Percentiles rank a stretch among this genome's conserved stretches.
These are phyloP conservation scores for Tetranychus truncatus DNA, from an alignment of 2,888 invertebrate species.

Conservation along the genomic window DNA sequence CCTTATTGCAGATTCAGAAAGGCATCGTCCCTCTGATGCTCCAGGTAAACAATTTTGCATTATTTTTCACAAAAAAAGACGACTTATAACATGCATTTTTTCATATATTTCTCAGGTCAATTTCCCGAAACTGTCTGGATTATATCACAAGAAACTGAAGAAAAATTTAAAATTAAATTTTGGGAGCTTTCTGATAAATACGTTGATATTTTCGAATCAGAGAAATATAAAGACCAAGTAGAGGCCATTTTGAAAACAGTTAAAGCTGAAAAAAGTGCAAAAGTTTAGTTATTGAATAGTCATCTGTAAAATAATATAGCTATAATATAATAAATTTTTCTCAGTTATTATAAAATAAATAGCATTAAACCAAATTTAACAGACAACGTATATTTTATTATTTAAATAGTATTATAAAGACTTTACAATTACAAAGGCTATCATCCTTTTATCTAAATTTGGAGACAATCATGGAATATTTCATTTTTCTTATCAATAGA, in stretches of 20 bases:
- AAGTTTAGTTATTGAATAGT: too few relatives aligned
- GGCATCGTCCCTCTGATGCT: slow-evolving; percentile 38
- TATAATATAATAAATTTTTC: too few relatives aligned
- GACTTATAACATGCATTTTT: not conserved
- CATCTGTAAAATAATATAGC: too few relatives aligned
- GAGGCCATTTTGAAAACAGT: not conserved
- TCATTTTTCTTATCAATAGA: too few relatives aligned
- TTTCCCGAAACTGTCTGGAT: slow-evolving; percentile 18
- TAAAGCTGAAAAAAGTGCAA: not conserved
- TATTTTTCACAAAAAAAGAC: not conserved
- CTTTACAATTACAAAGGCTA: too few relatives aligned
- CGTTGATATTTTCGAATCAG: slow-evolving; percentile 13
- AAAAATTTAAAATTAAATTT: slow-evolving; percentile 17
- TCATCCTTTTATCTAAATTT: too few relatives aligned
- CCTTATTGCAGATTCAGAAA: slow-evolving; percentile 47
- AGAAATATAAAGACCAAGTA: not conserved
- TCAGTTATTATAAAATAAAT: too few relatives aligned
- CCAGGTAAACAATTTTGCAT: slow-evolving; percentile 10
- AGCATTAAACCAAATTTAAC: too few relatives aligned
- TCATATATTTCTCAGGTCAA: not conserved
- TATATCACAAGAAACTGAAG: slow-evolving; percentile 13
- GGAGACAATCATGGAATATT: too few relatives aligned
- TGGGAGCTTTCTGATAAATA: slow-evolving; percentile 21
- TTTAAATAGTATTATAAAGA: too few relatives aligned
- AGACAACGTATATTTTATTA: too few relatives aligned